Base-by-base conservation (phyloP, 2,888 invertebrate genomes). In the Bursaphelenchus okinawaensis region DNA sequence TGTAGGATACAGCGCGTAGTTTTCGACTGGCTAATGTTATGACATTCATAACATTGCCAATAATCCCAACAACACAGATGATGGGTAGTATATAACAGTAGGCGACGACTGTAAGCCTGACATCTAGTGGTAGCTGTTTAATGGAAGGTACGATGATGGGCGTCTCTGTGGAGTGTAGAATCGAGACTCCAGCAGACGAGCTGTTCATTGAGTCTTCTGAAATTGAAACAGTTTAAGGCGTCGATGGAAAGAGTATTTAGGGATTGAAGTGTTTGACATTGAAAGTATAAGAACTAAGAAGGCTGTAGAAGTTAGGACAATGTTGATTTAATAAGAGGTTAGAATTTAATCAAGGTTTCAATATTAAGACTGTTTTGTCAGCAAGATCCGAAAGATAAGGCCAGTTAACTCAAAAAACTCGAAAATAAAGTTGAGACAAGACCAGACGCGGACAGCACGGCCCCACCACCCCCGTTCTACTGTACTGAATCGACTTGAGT, bases 31-130 rank as follows among this genome's bases (percentile, higher is more conserved):
- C 80, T 9, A 82, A 68, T 9, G 81, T 81, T 55, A 80, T 69
- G 23, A 83, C 69, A 62, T 82, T 83, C 64, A 79, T 78, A 61
- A 75, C 76, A 67, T 69, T 66, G 62, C 81, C 81, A 56, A 81
- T 68, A 28, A 77, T 72, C 23, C 77, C 77, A 23, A 79, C 20
- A 7, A 75, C 73, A 68, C 81, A 81, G 57, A 82, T 75, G 40
- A 70, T 69, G 12, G 82, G 82, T 66, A 82, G 73, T 20, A 83
- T 76, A 67, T 82, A 83, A 68, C 78, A 79, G 67, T 82, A 82
- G 61, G 81, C 79, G 61, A 80, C 50, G 19, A 69, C 68, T 24
- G 63, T 70, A n/a, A 72, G 22, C 22, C 52, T 52, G 24, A 59
- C 29, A 23, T 52, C 55, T 20, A 52, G 29, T 19, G 67, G 54